Base-by-base conservation (phyloP, 92 coral and sea anemone species). In the Diadumene lineata region DNA sequence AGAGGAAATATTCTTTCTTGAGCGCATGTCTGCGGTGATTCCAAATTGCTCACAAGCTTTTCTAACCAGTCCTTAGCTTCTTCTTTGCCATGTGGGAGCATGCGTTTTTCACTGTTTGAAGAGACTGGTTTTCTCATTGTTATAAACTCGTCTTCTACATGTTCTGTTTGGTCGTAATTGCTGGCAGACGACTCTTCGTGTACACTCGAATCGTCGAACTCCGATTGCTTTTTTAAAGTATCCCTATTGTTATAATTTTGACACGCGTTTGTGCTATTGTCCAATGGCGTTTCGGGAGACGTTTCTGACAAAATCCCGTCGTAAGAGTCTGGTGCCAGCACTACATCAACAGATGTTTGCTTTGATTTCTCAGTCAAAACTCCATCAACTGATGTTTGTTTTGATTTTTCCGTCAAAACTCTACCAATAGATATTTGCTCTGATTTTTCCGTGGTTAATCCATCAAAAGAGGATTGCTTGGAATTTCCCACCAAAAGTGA, bases 41-140 rank as follows among this genome's bases (percentile, higher is more conserved):
- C 92, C 69, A 87, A 79, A 64, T 87, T 88, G 48, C 76, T 64
- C 29, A 87, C 50, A 60, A 84, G 67, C 67, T 79, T 70, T 31
- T 83, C 78, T 7, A 83, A 65, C 34, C 82, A 43, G 22, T 64
- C 76, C 60, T 60, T 73, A 1, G 80, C 72, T 55, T 86, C 87
- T 30, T 77, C 78, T 27, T 53, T 61, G 30, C 70, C 56, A 15
- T 61, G 56, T 10, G 34, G 58, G 29, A 74, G 28, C 28, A 21
- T 19, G 9, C 64, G 69, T 7, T 58, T 34, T 38, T 24, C 33
- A 43, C 2, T 26, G 31, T 28, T 0, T 7, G 68, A 62, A n/a
- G 4, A 28, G 4, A n/a, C 43, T 28, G 68, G 68, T 28, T 62
- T 62, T 6, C 68, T 3, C 29, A 28, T 62, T n/a, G 2, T 11